phyloP scores from a whole-genome alignment of 2,113 vertebrate species.

The Xiphorhynchus elegans region DNA sequence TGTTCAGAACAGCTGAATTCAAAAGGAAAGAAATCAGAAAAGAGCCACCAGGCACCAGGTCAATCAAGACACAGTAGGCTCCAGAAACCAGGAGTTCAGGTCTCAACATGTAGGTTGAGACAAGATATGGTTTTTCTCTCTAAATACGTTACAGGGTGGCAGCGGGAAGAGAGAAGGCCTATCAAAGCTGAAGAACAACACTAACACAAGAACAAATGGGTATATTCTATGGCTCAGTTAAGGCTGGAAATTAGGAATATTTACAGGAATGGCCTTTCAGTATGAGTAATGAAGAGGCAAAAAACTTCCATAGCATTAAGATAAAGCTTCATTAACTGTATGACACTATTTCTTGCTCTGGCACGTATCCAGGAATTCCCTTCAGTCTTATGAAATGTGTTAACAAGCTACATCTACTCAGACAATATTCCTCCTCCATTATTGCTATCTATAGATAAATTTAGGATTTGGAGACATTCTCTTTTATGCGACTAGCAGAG shows the following conservation, averaged over 20 bases:
- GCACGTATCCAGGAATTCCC: slow-evolving; percentile 24
- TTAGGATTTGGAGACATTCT: not conserved
- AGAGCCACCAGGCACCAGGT: not conserved
- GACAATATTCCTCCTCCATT: slow-evolving; percentile 7
- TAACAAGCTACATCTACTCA: slow-evolving; percentile 22
- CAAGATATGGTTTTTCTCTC: not conserved
- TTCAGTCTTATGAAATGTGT: slow-evolving; percentile 11
- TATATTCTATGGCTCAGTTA: slow-evolving; percentile 9
- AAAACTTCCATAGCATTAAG: not conserved
- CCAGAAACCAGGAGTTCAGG: not conserved
- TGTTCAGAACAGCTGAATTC: not conserved
- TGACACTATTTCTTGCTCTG: slow-evolving; percentile 18
- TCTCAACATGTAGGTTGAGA: not conserved
- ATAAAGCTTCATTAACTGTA: slow-evolving; percentile 35
- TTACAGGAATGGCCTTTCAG: slow-evolving; percentile 44
- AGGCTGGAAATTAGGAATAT: slow-evolving; percentile 21
- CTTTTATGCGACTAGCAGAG: not conserved
- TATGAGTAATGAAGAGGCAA: slow-evolving; percentile 5
- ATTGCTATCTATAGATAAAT: slow-evolving; percentile 25
- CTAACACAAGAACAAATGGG: not conserved
- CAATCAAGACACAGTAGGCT: not conserved
- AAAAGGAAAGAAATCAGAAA: not conserved
- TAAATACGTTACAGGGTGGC: not conserved
- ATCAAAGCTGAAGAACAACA: not conserved
- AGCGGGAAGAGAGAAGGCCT: not conserved